Conservation (phyloP, 2,888 invertebrate species). For the Galerucella pusilla region DNA sequence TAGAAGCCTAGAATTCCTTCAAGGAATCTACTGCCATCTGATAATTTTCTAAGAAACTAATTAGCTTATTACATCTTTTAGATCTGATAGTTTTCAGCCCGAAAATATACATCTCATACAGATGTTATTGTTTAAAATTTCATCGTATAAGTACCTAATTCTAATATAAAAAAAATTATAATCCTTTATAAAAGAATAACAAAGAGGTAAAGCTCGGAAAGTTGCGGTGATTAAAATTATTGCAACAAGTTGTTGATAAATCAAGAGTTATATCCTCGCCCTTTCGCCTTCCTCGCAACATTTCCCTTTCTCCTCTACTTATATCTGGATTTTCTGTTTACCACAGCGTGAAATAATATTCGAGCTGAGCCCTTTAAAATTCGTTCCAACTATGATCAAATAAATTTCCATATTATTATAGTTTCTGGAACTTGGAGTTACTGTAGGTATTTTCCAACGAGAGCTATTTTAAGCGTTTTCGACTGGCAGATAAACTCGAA, state of each 20-base stretch:
- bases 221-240: conserved; percentile 60
- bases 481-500: too few relatives aligned
- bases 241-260: conserved; percentile 64
- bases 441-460: too few relatives aligned
- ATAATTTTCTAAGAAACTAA: too few relatives aligned
- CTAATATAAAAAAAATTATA: conserved; percentile 11
- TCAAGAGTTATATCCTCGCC: conserved; percentile 57
- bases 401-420: too few relatives aligned
- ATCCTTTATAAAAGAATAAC: conserved; percentile 39
- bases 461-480: too few relatives aligned
- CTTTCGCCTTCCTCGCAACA: conserved; percentile 30
- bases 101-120: too few relatives aligned
- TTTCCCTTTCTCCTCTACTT: conserved; percentile 19
- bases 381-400: too few relatives aligned
- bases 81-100: too few relatives aligned
- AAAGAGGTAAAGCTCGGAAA: conserved; percentile 51
- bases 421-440: too few relatives aligned
- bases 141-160: not conserved
- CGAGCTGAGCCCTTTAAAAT: not conserved
- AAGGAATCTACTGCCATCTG: too few relatives aligned
- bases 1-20: too few relatives aligned
- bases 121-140: not conserved
- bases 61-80: too few relatives aligned
- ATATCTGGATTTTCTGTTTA: conserved; percentile 30
- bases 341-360: conserved; percentile 2